Conservation (phyloP, 2,888 invertebrate genomes). For the Hyalella azteca region DNA sequence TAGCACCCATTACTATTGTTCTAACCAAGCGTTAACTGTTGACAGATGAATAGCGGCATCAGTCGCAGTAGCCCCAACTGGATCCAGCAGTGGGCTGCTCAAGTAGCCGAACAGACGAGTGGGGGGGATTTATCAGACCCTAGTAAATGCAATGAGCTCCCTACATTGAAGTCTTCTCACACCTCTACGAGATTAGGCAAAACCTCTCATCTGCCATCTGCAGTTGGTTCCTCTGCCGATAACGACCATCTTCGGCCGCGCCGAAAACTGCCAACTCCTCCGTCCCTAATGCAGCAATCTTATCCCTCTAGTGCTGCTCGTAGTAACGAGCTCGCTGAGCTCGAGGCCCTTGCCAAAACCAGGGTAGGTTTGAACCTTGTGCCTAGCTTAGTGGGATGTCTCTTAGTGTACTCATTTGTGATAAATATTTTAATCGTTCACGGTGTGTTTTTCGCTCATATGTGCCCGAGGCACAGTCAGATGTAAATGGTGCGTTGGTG, state of each 20-base stretch:
- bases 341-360: slow-evolving; percentile 13
- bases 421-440: no score
- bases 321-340: slow-evolving; percentile 5
- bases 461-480: no score
- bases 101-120: slow-evolving; percentile 63
- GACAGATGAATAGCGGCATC: slow-evolving; percentile 60
- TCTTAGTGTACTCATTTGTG: no score
- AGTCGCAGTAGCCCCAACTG: slow-evolving; percentile 63
- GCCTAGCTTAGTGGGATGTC: no score
- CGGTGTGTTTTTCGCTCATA: no score
- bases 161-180: background rate
- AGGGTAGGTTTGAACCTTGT: no score
- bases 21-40: background rate
- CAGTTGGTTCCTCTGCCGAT: slow-evolving; percentile 42
- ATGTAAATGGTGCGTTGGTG: no score
- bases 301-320: background rate
- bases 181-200: slow-evolving; percentile 59
- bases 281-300: slow-evolving; percentile 44
- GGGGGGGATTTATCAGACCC: slow-evolving; percentile 34
- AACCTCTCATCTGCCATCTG: slow-evolving; percentile 13
- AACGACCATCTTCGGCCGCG: slow-evolving; percentile 53
- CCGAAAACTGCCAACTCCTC: slow-evolving; percentile 59
- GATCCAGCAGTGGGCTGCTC: slow-evolving; percentile 67
- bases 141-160: slow-evolving; percentile 4
- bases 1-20: no score